Base-by-base conservation (phyloP, 2,888 invertebrate species). In the Megalurothrips usitatus region DNA sequence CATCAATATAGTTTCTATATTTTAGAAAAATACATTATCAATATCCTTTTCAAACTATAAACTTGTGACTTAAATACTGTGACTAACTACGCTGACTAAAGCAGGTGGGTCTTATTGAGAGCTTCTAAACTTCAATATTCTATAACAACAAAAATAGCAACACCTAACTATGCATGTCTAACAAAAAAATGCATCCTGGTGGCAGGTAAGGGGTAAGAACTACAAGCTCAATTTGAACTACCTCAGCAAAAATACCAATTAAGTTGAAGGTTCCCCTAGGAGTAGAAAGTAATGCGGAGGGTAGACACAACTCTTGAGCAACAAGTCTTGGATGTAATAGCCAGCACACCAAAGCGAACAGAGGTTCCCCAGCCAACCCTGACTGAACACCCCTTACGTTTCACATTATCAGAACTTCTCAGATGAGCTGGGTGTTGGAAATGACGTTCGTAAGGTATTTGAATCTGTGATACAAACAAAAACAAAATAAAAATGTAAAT, bases 281-380 rank as follows among this genome's bases (percentile, higher is more conserved):
- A 6, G 34, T 6, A 43, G 34, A 4, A 43, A 43, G 34, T 43
- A 43, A 43, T 43, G 34, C 34, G 6, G 34, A 43, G 34, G 34
- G 34, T 43, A 43, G 34, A 43, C 34, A 82, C 81, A 80, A 81
- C 83, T 81, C 83, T 82, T 81, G 83, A 83, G 81, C 82, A 83
- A 82, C 83, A 83, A 79, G 82, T 82, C 81, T 82, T 83, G 82
- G 83, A 82, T 81, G 34, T 43, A 43, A 82, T 82, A 83, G 81
- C 81, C 81, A 83, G 83, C 82, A 83, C 82, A 82, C 81, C 80
- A 81, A 82, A 82, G 81, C 79, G 82, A 83, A 81, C 79, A 63
- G 81, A 82, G 68, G 75, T 52, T 81, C 80, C 68, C 68, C 23
- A 75, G 26, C 68, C 68, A 75, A 75, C 68, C 68, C 68, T 26